Percentiles rank a stretch among this genome's conserved stretches.
Evolutionary conservation across 2,113 vertebrate genomes (phyloP).

Genomic region (Pterophyllum scalare): DNA sequence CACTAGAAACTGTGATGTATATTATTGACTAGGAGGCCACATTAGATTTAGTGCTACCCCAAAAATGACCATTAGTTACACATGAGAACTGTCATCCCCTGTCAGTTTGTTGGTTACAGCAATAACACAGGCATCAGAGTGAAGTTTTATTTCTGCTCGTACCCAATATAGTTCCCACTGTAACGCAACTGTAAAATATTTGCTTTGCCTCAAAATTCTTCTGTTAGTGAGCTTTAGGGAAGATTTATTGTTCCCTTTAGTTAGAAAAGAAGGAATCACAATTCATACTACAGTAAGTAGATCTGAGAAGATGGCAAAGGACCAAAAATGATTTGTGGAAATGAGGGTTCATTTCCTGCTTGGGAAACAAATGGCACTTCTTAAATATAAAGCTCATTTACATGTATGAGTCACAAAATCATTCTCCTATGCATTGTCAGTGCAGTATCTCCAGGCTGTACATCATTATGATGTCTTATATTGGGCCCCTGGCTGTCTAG

Average conservation of each 20-base stretch:
- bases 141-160: slow-evolving; percentile 6
- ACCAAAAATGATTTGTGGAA: slow-evolving; percentile 46
- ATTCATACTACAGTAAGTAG: slow-evolving; percentile 34
- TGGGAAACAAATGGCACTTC: slow-evolving; percentile 36
- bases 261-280: slow-evolving; percentile 23
- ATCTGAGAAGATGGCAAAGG: slow-evolving; percentile 37
- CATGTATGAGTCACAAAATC: slow-evolving; percentile 57
- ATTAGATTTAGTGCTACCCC: slow-evolving; percentile 6
- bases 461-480: slow-evolving; percentile 39
- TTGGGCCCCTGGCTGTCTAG: not conserved
- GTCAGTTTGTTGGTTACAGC: not conserved
- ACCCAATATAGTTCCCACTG: not conserved
- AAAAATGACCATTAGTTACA: slow-evolving; percentile 6
- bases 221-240: slow-evolving; percentile 1
- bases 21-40: slow-evolving; percentile 12
- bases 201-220: slow-evolving; percentile 12
- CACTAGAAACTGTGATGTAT: not conserved
- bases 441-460: slow-evolving; percentile 24
- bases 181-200: slow-evolving; percentile 14
- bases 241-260: slow-evolving; percentile 33
- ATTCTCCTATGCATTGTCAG: slow-evolving; percentile 37
- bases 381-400: slow-evolving; percentile 59
- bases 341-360: slow-evolving; percentile 51
- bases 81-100: slow-evolving; percentile 7
- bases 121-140: not conserved